Base-by-base conservation (phyloP, 1,140 invertebrate genomes). In the Belonocnema kinseyi region DNA sequence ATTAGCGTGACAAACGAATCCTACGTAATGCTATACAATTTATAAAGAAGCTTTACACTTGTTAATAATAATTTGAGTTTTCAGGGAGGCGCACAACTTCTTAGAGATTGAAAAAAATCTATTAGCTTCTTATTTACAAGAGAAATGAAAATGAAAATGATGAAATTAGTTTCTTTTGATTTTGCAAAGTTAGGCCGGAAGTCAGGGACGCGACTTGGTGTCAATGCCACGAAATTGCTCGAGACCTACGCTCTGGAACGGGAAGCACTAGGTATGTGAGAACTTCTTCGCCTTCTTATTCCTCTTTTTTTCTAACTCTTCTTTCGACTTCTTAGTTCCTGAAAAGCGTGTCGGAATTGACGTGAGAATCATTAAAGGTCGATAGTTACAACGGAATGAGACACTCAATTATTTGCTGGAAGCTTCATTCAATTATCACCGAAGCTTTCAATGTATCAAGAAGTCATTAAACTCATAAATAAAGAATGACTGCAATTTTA, bases 221-320 rank as follows among this genome's bases (percentile, higher is more conserved):
- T 86, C 85, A 86, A 84, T 85, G 86, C 86, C 84, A 86, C 85
- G 75, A 86, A 87, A 87, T 86, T 85, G 79, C 84, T 66, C 76
- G 77, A 75, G 83, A 84, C 79, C 83, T 80, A 82, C 79, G 78
- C 80, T 79, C 77, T 77, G 84, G 84, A 86, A 86, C 84, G 82
- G 76, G 79, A 85, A 78, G 75, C 80, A 74, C 19, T 50, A 46
- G 80, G 82, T 79, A 80, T 85, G 84, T 85, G 80, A 81, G 85
- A 86, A 85, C 51, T 58, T 40, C 53, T 66, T 66, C 61, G 61
- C 61, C 61, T 66, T 66, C 61, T 66, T 66, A 14, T 40, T 33
- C 58, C 58, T 61, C 58, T 40, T 61, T 66, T 66, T 21, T 66
- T 50, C 54, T 26, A 50, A 51, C 16, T 58, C 40, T 78, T 76